A percentile compares a stretch with the other conserved stretches of the same genome.
Conservation (phyloP, 2,113 vertebrate species). For the Platanista minor region DNA sequence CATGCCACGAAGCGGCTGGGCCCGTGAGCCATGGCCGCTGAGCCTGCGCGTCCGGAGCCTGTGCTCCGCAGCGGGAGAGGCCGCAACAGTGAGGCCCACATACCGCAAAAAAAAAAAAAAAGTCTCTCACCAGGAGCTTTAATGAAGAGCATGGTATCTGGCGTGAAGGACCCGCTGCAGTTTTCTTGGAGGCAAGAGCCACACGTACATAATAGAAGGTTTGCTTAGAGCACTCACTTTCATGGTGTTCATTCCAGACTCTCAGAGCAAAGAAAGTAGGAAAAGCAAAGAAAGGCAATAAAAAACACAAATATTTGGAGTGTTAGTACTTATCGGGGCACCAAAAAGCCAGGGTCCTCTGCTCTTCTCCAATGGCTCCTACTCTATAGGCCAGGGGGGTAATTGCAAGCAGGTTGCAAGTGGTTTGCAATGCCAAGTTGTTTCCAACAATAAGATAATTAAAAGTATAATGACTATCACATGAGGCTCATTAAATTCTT, state of each 20-base stretch:
- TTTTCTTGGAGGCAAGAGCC: not conserved
- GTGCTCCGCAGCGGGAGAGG: no score
- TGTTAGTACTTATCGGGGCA: not conserved
- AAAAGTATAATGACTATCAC: slow-evolving; percentile 58
- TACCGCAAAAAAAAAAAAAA: no score
- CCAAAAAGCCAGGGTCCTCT: not conserved
- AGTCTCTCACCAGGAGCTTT: not conserved
- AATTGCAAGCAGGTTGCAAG: slow-evolving; percentile 17
- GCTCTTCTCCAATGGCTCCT: not conserved
- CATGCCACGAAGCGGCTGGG: no score
- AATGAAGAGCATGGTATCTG: not conserved
- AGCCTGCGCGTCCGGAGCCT: no score
- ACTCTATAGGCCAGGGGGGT: not conserved
- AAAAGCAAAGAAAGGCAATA: not conserved
- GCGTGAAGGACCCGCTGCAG: no score
- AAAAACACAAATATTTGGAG: not conserved
- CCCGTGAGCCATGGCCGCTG: no score
- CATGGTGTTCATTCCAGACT: not conserved
- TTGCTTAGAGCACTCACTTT: not conserved
- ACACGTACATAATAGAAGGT: not conserved
- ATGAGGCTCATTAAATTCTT: slow-evolving; percentile 63
- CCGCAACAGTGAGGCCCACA: no score
- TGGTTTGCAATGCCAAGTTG: slow-evolving; percentile 8
- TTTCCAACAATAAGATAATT: slow-evolving; percentile 58
- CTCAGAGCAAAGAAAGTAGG: not conserved